Evolutionary conservation across 2,888 invertebrate species (phyloP).

Genomic region (Drosophila affinis): DNA sequence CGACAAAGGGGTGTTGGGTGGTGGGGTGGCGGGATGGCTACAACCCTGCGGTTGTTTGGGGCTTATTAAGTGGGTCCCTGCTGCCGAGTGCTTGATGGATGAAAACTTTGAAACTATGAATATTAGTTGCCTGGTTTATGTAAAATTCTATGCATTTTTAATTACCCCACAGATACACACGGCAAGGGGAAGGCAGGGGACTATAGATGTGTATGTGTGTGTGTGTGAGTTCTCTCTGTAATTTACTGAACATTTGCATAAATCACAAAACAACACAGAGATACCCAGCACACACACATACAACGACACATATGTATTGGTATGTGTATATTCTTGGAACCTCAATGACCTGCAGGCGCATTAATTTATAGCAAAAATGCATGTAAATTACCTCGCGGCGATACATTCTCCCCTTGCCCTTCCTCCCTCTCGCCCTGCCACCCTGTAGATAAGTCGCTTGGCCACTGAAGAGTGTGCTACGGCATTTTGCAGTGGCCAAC

Average conservation of each 20-base stretch:
- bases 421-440: slow-evolving; percentile 32
- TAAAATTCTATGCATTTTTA: slow-evolving; percentile 75
- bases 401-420: slow-evolving; percentile 10
- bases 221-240: slow-evolving; percentile 37
- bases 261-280: slow-evolving; percentile 51
- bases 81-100: slow-evolving; percentile 5
- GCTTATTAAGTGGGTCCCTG: slow-evolving; percentile 47
- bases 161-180: slow-evolving; percentile 46
- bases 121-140: slow-evolving; percentile 69
- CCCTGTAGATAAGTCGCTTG: slow-evolving; percentile 64
- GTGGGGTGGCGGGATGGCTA: not conserved
- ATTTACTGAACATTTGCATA: slow-evolving; percentile 56
- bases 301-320: too few species aligned
- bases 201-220: not conserved
- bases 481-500: slow-evolving; percentile 28
- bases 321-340: slow-evolving; percentile 14
- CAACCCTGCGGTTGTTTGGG: slow-evolving; percentile 36
- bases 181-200: not conserved
- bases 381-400: slow-evolving; percentile 66
- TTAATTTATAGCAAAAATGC: slow-evolving; percentile 67
- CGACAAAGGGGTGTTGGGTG: not conserved
- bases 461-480: slow-evolving; percentile 45
- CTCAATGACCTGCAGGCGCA: slow-evolving; percentile 37
- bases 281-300: not conserved
- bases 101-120: slow-evolving; percentile 62